Conservation (phyloP, 30 jellyfish, hydroid and myxozoan species). For the Turritopsis rubra region DNA sequence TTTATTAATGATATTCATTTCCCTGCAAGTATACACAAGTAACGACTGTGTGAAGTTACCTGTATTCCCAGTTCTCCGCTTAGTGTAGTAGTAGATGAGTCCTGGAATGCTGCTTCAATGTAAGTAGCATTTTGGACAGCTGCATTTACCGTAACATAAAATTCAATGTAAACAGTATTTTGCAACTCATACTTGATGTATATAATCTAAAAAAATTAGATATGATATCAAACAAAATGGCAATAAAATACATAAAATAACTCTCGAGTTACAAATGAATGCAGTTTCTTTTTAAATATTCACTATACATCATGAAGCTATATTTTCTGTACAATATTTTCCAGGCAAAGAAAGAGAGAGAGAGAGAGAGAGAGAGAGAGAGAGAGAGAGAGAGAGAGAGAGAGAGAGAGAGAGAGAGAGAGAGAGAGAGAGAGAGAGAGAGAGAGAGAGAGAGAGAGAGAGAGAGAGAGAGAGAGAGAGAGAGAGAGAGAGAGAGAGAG, state of each 20-base stretch:
- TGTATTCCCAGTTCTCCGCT: conserved; percentile 48
- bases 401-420: too few species aligned
- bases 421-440: too few species aligned
- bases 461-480: too few species aligned
- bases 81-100: conserved; percentile 19
- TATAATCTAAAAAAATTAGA: conserved; percentile 33
- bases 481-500: too few species aligned
- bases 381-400: too few species aligned
- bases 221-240: neutral
- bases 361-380: too few species aligned
- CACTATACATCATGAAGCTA: too few species aligned
- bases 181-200: conserved; percentile 44
- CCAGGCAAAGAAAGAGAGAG: too few species aligned
- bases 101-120: conserved; percentile 32
- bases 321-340: too few species aligned
- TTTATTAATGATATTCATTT: neutral
- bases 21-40: too few species aligned
- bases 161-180: conserved; percentile 56
- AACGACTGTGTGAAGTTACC: conserved; percentile 46
- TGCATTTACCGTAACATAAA: conserved; percentile 43
- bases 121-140: conserved; percentile 36
- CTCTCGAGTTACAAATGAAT: neutral
- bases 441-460: too few species aligned
- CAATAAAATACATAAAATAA: neutral
- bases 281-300: neutral